Base-by-base conservation (phyloP, 2,888 invertebrate species). In the Trichogramma dendrolimi region DNA sequence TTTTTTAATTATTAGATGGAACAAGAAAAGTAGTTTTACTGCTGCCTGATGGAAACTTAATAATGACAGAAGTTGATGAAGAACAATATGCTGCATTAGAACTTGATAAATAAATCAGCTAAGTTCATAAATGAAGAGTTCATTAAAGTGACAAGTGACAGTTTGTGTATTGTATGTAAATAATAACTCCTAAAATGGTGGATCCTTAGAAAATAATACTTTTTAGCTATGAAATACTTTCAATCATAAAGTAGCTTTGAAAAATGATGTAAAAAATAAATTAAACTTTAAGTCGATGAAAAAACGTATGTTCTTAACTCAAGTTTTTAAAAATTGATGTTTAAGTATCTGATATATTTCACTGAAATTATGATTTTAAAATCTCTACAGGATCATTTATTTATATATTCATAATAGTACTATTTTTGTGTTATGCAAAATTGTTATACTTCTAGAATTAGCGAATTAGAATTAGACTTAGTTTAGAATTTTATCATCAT, bases 31-130 rank as follows among this genome's bases (percentile, higher is more conserved):
- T 92, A 27, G 91, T 92, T 6, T 82, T 92, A n/a, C 81, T 92
- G 72, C 81, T 92, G 70, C 92, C 92, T 6, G 92, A 92, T 76
- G 92, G 92, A 66, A 91, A 89, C 73, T 83, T 92, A 64, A 91
- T 92, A 83, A 90, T 92, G 86, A 92, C 92, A 5, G 91, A 92
- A 79, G 87, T 93, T 65, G 90, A 92, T 71, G 91, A 90, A 71
- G 92, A 92, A 73, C 92, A 93, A 75, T 92, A 88, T 70, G 88
- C 88, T 67, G 88, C 89, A 39, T 72, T 86, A 77, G 71, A 83
- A 81, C 72, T 87, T 76, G 81, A 84, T 79, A 73, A 86, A 83
- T 80, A 84, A 80, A 72, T 62, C 48, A 53, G 64, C 48, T 60
- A 64, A 57, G 55, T 44, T 61, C 53, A 57, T 71, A 53, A 39